These are phyloP conservation scores for Aphidius colemani DNA, from an alignment of 2,888 invertebrate species.

Conservation along the genomic window DNA sequence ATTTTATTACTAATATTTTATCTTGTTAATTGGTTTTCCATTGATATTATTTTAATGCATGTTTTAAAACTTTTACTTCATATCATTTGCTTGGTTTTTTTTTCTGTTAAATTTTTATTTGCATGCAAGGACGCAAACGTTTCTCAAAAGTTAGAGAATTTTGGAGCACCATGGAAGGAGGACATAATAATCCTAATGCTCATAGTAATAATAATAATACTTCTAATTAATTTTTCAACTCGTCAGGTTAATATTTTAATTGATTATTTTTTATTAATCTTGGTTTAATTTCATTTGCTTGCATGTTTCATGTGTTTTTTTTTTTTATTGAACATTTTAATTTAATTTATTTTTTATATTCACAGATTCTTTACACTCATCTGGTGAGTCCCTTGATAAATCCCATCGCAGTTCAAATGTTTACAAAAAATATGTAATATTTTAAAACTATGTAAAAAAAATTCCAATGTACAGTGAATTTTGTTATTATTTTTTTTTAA, in stretches of 20 bases:
- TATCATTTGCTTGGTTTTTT: slow-evolving; percentile 30
- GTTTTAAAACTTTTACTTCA: slow-evolving; percentile 26
- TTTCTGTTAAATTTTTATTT: slow-evolving; percentile 33
- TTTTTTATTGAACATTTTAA: slow-evolving; percentile 11
- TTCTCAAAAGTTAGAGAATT: slow-evolving; percentile 59
- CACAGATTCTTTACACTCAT: slow-evolving; percentile 58
- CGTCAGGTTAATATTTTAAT: slow-evolving; percentile 16
- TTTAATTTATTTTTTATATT: slow-evolving; percentile 27
- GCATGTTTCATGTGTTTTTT: slow-evolving; percentile 12
- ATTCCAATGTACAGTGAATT: slow-evolving; percentile 37
- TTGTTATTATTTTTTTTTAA: no score
- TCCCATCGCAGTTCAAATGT: slow-evolving; percentile 53
- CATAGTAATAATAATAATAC: slow-evolving; percentile 43
- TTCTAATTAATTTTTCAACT: slow-evolving; percentile 14
- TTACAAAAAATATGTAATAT: no score
- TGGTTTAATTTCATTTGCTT: slow-evolving; percentile 1
- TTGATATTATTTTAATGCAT: slow-evolving; percentile 10
- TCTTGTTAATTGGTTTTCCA: background rate
- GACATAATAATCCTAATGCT: slow-evolving; percentile 40
- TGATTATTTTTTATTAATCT: slow-evolving; percentile 6
- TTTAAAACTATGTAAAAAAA: slow-evolving; percentile 23
- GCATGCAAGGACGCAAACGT: slow-evolving; percentile 59
- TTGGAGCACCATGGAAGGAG: slow-evolving; percentile 60
- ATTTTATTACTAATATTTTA: background rate
- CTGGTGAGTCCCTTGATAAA: slow-evolving; percentile 57